Base-by-base conservation (phyloP, 2,113 vertebrate species). In the Athene cunicularia region DNA sequence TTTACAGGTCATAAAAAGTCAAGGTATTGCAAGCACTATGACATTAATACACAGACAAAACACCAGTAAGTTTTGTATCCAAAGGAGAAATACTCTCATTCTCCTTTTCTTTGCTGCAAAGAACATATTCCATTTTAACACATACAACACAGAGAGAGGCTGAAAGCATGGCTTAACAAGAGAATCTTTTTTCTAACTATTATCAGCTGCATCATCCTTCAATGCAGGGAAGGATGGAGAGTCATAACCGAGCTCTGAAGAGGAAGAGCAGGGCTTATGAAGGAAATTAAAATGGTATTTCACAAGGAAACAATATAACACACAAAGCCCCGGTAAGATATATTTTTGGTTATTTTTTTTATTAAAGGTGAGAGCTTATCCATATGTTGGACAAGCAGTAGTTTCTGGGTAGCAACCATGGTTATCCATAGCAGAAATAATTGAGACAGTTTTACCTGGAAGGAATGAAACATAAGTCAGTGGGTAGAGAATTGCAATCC, bases 131-230 rank as follows among this genome's bases (percentile, higher is more conserved):
- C 17, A 21, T 13, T 77, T 37, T n/a, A 85, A 35, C 9, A 18
- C 0, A 0, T 32, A 47, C 7, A 35, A 22, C 9, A 52, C 1
- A 2, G n/a, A 72, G 30, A 71, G 30, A 55, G 22, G 7, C 16
- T 49, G 41, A 71, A 10, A 55, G 8, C 8, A 17, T 17, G 27
- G 9, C 28, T 81, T 82, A 77, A 70, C 6, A 52, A 53, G 8
- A 56, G 12, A 39, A 55, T 4, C 2, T 56, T 43, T 88, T 80
- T 80, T 37, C 32, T 24, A 10, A 2, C 1, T 0, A 32, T 56
- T 66, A 35, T 53, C 32, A 58, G 14, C 27, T 7, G 1, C 14
- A 74, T 49, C 37, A 26, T 64, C 26, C 53, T 81, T 27, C 2
- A 14, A 27, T 33, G 21, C 22, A 59, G 16, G 14, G 23, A 60